These are phyloP conservation scores for Drosophila tanythrix DNA, from an alignment of 2,888 invertebrate genomes.

Conservation along the genomic window DNA sequence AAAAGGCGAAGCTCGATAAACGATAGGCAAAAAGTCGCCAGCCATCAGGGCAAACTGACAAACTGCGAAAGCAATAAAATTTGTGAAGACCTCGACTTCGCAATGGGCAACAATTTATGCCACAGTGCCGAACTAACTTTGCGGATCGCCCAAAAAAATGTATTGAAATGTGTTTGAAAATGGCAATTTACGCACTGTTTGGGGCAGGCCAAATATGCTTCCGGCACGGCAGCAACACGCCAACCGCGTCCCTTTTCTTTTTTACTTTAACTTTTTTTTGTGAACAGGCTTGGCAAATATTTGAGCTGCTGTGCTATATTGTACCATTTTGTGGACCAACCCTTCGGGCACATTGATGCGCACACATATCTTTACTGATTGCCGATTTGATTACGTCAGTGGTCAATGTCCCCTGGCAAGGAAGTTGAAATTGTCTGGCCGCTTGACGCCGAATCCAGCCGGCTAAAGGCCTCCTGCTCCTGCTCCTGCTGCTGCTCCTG, in stretches of 20 bases:
- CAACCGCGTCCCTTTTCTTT: slow-evolving; percentile 36
- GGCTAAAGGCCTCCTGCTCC: not conserved
- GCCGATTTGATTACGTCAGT: slow-evolving; percentile 78
- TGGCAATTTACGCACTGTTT: slow-evolving; percentile 78
- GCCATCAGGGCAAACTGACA: slow-evolving; percentile 47
- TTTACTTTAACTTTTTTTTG: not conserved
- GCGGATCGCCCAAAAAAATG: slow-evolving; percentile 26
- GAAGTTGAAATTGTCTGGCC: slow-evolving; percentile 44
- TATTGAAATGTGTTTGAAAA: slow-evolving; percentile 78
- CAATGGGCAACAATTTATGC: slow-evolving; percentile 37
- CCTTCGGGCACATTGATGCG: slow-evolving; percentile 67
- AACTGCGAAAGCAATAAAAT: slow-evolving; percentile 67
- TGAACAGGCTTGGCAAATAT: slow-evolving; percentile 27
- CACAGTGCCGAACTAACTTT: slow-evolving; percentile 44
- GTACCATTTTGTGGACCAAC: slow-evolving; percentile 29
- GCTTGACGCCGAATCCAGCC: slow-evolving; percentile 17
- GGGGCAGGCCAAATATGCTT: slow-evolving; percentile 67
- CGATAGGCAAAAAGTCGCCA: slow-evolving; percentile 48
- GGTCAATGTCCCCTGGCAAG: slow-evolving; percentile 67
- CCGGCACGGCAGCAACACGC: slow-evolving; percentile 62
- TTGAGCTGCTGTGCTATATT: slow-evolving; percentile 27
- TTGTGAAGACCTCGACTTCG: slow-evolving; percentile 13
- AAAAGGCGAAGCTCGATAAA: slow-evolving; percentile 6
- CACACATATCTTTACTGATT: slow-evolving; percentile 74
- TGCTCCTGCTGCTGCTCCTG: not conserved